Base-by-base conservation (phyloP, 2,113 vertebrate species). In the Nycticryphes semicollaris region DNA sequence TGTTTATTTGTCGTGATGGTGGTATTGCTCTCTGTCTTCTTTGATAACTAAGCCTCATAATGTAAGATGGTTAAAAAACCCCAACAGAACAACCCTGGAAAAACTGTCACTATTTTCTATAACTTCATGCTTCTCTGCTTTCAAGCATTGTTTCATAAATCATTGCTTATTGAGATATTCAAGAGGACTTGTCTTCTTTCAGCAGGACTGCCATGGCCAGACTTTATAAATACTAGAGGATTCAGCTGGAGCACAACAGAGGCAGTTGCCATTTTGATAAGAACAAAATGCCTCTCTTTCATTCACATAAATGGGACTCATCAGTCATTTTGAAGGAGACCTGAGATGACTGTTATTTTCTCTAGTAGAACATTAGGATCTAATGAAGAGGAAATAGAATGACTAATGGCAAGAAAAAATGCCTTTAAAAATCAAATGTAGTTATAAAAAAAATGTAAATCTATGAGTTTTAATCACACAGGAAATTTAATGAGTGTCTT, bases 271-370 rank as follows among this genome's bases (percentile, higher is more conserved):
- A 68, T 87, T 89, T 95, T 95, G 95, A 87, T 89, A 96, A 91
- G 81, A 91, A 73, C 70, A 89, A 91, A 96, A 67, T 85, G 62
- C 81, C 33, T 91, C 84, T 94, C 74, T 89, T 94, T 76, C 66
- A 48, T 74, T 94, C 91, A 59, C 47, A 50, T 72, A 89, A 93
- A 94, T 76, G 57, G 77, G 66, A 87, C 77, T 87, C 73, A 72
- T 94, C 87, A 79, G 81, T 95, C 94, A 94, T 91, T 91, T 76
- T 96, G 84, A 96, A 81, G 89, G 66, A 94, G 87, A 95, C 84
- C 74, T 82, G 66, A 79, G 41, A 57, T 89, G 90, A 78, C 90
- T 80, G 31, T 88, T 95, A 84, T 90, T 93, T 94, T 96, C 72
- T 82, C 69, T 73, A 41, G 47, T n/a, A 87, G 88, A 94, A 84